Conservation (phyloP, 2,113 vertebrate genomes). For the Gallinago media region DNA sequence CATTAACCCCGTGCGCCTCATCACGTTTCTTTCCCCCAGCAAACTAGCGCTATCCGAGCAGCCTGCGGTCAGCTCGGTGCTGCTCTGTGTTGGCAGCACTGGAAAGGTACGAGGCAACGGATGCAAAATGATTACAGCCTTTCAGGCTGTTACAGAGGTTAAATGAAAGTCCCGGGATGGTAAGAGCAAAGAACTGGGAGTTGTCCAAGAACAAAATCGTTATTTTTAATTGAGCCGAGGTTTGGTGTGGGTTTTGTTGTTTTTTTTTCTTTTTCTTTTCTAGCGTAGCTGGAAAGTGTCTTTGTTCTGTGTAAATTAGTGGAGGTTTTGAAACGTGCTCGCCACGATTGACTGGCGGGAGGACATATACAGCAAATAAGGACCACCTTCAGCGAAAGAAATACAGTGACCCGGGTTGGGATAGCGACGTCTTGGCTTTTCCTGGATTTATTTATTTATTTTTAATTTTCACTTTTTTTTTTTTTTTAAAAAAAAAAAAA, state of each 20-base stretch:
- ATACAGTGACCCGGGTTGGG: not conserved
- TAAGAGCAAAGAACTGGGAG: not conserved
- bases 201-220: conserved; percentile 43
- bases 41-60: not conserved
- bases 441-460: not conserved
- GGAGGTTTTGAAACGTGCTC: not conserved
- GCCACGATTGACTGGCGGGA: not conserved
- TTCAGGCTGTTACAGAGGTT: not conserved
- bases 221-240: not conserved
- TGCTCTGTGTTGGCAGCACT: not conserved
- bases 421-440: not conserved
- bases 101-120: not conserved
- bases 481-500: not conserved
- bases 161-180: not conserved
- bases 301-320: not conserved
- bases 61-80: not conserved
- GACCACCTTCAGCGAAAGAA: not conserved
- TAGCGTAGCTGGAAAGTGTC: not conserved
- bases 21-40: not conserved
- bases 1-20: not conserved
- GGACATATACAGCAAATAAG: not conserved
- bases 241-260: not conserved
- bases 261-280: not conserved
- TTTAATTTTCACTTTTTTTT: no score
- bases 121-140: not conserved